Evolutionary conservation across 1,140 invertebrate genomes (phyloP).

Genomic region (Rhysida immarginata): DNA sequence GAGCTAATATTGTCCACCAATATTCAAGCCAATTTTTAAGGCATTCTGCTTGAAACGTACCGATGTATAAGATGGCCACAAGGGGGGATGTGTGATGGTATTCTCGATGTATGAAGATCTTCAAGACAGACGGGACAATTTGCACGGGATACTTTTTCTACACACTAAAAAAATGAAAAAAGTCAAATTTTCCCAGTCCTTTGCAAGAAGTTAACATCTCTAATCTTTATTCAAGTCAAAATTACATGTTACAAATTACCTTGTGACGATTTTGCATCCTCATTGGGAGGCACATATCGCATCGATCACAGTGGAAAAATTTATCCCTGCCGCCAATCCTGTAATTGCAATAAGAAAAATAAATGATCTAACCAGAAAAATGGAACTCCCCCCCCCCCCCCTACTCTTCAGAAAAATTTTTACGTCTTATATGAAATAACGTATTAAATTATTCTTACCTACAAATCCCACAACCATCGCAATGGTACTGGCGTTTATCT

Average conservation of each 20-base stretch:
- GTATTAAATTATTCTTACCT: too few species aligned
- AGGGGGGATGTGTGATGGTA: slow-evolving; percentile 66
- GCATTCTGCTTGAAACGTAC: slow-evolving; percentile 8
- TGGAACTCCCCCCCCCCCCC: too few species aligned
- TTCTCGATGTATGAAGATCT: slow-evolving; percentile 73
- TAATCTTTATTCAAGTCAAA: too few species aligned
- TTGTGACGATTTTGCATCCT: slow-evolving; percentile 60
- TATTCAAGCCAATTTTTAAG: background rate
- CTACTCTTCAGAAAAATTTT: too few species aligned
- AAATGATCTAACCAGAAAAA: too few species aligned
- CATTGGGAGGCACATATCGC: slow-evolving; percentile 71
- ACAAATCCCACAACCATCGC: slow-evolving; percentile 72
- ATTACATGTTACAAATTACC: slow-evolving; percentile 33
- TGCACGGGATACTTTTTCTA: slow-evolving; percentile 66
- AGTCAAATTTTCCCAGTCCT: slow-evolving; percentile 6
- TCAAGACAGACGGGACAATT: slow-evolving; percentile 77
- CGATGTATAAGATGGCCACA: slow-evolving; percentile 71
- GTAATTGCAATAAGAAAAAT: slow-evolving; percentile 10
- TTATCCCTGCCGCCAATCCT: slow-evolving; percentile 64
- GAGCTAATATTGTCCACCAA: too few species aligned
- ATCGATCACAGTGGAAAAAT: slow-evolving; percentile 72
- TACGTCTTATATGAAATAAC: too few species aligned
- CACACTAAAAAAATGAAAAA: slow-evolving; percentile 41
- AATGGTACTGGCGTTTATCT: slow-evolving; percentile 77
- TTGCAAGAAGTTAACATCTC: too few species aligned